Evolutionary conservation across 2,113 vertebrate species (phyloP), one percentile per base, ranked within the genome.

Genomic region (Hiodon tergisus): DNA sequence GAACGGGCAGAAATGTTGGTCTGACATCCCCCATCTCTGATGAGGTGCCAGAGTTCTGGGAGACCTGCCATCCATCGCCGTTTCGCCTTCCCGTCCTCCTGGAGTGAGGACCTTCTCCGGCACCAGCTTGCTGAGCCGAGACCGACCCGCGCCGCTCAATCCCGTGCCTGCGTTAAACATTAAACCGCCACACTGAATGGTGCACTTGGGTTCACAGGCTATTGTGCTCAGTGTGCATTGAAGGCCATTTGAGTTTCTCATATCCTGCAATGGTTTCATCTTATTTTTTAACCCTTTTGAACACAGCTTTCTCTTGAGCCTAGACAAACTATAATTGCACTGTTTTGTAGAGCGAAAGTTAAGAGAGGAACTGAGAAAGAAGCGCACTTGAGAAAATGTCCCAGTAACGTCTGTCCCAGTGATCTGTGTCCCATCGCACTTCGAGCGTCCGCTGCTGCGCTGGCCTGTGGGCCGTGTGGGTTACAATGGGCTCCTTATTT

Each of bases 401-500:
- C 59, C 11, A 13, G 8, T 4, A 60, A 31, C 31, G 31, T 31
- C 2, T 31, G 31, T 31, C 31, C 31, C 31, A 31, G 31, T 31
- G 31, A 31, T 31, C 31, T 31, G 31, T 31, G 31, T 31, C 31
- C 31, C 31, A 31, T 2, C 31, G 31, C 2, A 2, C 2, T 31
- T 31, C 31, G 11, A 60, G 10, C 59, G 11, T 14, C 5, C 59
- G 11, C 9, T 60, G 59, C 59, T 14, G 59, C 59, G 4, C 10
- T 10, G 8, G 59, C 59, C 13, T 31, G 31, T 31, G 31, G 59
- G 59, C 9, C 59, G 10, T 14, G 7, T 60, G 7, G 4, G 8
- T 60, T 60, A 60, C 59, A 60, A 60, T 60, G 59, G n/a, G 13
- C 59, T 60, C 59, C 59, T 60, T 60, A 60, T 60, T 60, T 14